Conservation (phyloP, 2,113 vertebrate genomes). For the Odontophorus gujanensis region DNA sequence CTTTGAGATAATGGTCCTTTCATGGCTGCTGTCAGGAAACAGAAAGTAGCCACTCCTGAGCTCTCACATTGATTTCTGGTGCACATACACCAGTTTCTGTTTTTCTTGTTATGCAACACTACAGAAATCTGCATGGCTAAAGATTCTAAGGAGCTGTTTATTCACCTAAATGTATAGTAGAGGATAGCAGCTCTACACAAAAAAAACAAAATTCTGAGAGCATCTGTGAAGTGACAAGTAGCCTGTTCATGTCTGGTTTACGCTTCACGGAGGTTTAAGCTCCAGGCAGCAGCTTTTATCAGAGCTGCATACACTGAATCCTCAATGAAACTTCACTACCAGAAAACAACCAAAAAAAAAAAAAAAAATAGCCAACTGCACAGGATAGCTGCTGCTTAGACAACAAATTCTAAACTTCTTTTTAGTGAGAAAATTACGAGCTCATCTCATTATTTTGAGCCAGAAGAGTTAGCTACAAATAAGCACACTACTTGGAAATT, state of each 20-base stretch:
- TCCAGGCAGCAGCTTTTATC: background rate
- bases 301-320: background rate
- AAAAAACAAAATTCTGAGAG: background rate
- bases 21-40: background rate
- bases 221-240: background rate
- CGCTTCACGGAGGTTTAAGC: fast-evolving
- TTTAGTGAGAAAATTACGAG: background rate
- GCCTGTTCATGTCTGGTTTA: background rate
- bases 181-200: background rate
- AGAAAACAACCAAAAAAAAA: background rate
- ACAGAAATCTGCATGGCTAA: background rate
- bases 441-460: background rate
- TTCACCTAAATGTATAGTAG: background rate
- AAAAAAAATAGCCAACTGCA: background rate
- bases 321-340: background rate
- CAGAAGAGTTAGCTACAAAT: background rate
- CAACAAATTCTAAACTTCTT: background rate
- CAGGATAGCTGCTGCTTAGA: background rate
- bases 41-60: background rate
- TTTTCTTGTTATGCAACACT: background rate
- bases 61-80: background rate
- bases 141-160: background rate
- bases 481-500: background rate
- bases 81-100: background rate
- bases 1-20: background rate